phyloP scores from a whole-genome alignment of 2,113 vertebrate genomes.

The Chitala chitala region DNA sequence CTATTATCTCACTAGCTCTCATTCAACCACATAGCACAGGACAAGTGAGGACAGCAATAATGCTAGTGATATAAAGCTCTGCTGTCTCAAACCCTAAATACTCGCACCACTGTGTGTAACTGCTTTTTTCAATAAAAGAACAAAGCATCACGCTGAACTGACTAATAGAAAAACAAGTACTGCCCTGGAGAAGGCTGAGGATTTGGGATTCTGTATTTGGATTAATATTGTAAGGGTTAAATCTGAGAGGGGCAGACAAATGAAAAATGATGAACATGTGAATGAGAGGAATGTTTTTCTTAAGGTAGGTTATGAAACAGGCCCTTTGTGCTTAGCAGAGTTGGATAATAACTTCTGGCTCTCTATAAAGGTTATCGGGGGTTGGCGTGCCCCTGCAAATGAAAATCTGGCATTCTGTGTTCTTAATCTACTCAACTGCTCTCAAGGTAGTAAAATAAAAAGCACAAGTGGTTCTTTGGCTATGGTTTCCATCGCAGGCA shows the following conservation, averaged over 20 bases:
- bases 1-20: too few relatives aligned
- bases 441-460: constrained; percentile 59
- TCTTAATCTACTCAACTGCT: constrained; percentile 64
- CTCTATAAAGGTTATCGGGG: constrained; percentile 74
- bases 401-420: constrained; percentile 67
- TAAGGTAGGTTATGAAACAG: constrained; percentile 58
- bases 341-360: constrained; percentile 63
- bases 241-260: background rate
- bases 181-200: too few relatives aligned
- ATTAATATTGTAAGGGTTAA: background rate
- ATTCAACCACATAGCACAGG: too few relatives aligned
- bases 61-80: too few relatives aligned
- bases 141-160: too few relatives aligned
- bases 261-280: background rate
- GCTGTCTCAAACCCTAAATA: too few relatives aligned
- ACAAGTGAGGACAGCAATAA: too few relatives aligned
- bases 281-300: constrained; percentile 23
- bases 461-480: constrained; percentile 55
- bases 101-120: too few relatives aligned
- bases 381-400: constrained; percentile 66
- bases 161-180: too few relatives aligned
- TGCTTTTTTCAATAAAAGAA: too few relatives aligned
- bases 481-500: constrained; percentile 48
- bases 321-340: constrained; percentile 56
- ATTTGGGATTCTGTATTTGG: too few relatives aligned